Base-by-base conservation (phyloP, 1,140 invertebrate species). In the Melitaea cinxia region DNA sequence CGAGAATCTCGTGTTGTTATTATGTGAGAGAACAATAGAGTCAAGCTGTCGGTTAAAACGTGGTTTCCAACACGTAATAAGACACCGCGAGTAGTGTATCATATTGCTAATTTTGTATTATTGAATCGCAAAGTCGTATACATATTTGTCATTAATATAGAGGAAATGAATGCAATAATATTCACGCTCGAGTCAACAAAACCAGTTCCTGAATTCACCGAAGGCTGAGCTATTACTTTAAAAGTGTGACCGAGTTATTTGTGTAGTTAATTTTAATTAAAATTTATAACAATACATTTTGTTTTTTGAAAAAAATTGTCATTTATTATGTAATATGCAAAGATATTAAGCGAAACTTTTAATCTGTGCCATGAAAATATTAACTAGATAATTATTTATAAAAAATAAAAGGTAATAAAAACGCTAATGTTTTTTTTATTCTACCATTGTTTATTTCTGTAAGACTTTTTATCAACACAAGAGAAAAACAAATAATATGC, bases 1-100 rank as follows among this genome's bases (percentile, higher is more conserved):
- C 24, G 62, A 52, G 62, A 55, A 55, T 63, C 35, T 62, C 55
- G 37, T 62, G 60, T 55, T 65, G 33, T 63, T 68, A 63, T 68
- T 68, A 63, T 39, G 66, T 60, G 63, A 50, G 30, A 28, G 57
- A 65, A 70, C 68, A 70, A 70, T 57, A 61, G 68, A 54, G 23
- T 68, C 42, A 55, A 28, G 49, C 59, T 50, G 47, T 56, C 24
- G 42, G 62, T 65, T 65, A 39, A 53, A 65, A 65, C 60, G 53
- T 70, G 62, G 35, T 70, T 49, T 37, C 23, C 24, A 62, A 42
- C 53, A 68, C 52, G 60, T 59, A 69, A 64, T 49, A 42, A 37
- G 50, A 65, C 37, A 53, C 33, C 26, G 14, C 30, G 15, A 35
- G 15, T 30, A 50, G 24, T 14, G 63, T 65, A 24, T 65, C 42